phyloP scores from a whole-genome alignment of 2,797 vertebrate species.

The Danio kyathit region DNA sequence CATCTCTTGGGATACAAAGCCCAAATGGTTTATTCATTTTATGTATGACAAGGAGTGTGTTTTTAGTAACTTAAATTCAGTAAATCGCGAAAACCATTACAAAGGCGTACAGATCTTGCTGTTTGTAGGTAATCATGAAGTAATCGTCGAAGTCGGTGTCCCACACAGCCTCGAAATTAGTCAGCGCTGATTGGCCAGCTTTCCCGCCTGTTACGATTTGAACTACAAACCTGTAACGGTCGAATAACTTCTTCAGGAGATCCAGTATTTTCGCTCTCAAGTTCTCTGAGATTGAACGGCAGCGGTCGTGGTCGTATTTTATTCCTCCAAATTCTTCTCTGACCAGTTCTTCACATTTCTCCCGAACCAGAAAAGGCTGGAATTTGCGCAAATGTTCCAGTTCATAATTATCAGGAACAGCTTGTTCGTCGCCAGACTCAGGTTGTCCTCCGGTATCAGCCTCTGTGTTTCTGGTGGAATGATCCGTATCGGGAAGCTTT shows the following conservation, averaged over 20 bases:
- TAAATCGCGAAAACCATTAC: conserved; percentile 41
- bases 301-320: conserved; percentile 33
- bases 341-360: conserved; percentile 17
- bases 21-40: conserved; percentile 51
- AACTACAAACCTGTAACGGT: conserved; percentile 37
- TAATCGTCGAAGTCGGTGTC: conserved; percentile 38
- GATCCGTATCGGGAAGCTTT: conserved; percentile 18
- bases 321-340: conserved; percentile 8
- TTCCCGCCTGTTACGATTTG: conserved; percentile 28
- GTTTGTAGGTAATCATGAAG: conserved; percentile 40
- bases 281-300: conserved; percentile 7
- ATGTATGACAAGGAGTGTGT: not conserved
- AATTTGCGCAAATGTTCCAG: conserved; percentile 25
- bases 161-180: conserved; percentile 20
- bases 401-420: no score
- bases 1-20: not conserved
- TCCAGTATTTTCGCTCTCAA: conserved; percentile 13
- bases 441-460: conserved; percentile 25
- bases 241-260: conserved; percentile 21
- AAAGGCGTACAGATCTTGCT: conserved; percentile 23
- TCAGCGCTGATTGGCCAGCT: conserved; percentile 20
- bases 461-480: not conserved
- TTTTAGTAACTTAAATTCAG: not conserved
- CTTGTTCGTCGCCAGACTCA: not conserved
- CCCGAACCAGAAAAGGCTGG: conserved; percentile 14